A percentile compares a stretch with the other conserved stretches of the same genome.
These are phyloP conservation scores for Ypsolopha sequella DNA, from an alignment of 2,888 invertebrate genomes.

Conservation along the genomic window DNA sequence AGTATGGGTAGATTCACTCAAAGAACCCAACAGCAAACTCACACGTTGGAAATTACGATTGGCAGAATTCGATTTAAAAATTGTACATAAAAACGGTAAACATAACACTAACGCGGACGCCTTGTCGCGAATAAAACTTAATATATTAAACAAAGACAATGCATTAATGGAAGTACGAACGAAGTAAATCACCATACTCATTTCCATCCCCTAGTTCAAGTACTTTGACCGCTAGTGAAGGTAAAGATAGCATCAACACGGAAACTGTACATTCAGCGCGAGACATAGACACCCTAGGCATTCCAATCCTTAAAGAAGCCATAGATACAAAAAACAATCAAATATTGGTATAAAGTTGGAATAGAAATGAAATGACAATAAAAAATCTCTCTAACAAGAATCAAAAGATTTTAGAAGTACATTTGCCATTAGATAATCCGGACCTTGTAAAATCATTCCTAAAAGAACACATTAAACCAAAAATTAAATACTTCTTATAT, in stretches of 20 bases:
- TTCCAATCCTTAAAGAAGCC: conserved; percentile 19
- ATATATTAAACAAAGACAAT: conserved; percentile 1
- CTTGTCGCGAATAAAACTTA: conserved; percentile 12
- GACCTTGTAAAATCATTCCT: conserved; percentile 17
- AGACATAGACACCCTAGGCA: conserved; percentile 5
- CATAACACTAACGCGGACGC: conserved; percentile 21
- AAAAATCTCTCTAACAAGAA: conserved; percentile 15
- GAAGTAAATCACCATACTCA: background rate
- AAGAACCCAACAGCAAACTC: conserved; percentile 21
- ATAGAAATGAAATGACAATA: conserved; percentile 12
- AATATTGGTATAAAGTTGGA: conserved; percentile 16
- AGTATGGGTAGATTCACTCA: conserved; percentile 15
- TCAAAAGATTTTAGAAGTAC: conserved; percentile 18
- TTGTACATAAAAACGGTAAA: conserved; percentile 20
- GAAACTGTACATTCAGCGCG: background rate
- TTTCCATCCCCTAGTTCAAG: background rate
- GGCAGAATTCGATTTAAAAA: conserved; percentile 24
- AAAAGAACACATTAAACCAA: conserved; percentile 14
- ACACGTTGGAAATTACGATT: conserved; percentile 23
- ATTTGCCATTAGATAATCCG: conserved; percentile 13
- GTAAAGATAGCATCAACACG: background rate
- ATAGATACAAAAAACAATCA: conserved; percentile 22
- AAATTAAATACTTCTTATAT: conserved; percentile 17
- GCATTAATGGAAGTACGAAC: background rate
- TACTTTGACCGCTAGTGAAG: background rate